Conservation (phyloP, 2,888 invertebrate species). For the Acanthacorydalis orientalis region DNA sequence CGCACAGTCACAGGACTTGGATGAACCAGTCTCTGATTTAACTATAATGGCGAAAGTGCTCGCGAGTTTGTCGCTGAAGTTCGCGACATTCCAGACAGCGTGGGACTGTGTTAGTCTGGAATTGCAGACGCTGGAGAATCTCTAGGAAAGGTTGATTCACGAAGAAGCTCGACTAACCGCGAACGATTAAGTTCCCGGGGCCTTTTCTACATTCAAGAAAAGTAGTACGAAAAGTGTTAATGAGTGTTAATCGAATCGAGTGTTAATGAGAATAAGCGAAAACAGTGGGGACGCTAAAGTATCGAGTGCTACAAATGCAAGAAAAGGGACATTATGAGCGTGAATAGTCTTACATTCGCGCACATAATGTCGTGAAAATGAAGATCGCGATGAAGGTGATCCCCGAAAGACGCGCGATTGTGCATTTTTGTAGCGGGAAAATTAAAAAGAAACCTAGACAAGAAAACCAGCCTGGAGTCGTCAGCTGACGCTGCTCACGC, state of each 20-base stretch:
- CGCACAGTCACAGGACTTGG: constrained; percentile 5
- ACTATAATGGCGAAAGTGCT: constrained; percentile 10
- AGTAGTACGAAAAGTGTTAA: not conserved
- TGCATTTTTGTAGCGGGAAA: too few relatives aligned
- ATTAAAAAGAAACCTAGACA: too few relatives aligned
- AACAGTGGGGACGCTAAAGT: not conserved
- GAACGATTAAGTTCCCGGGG: not conserved
- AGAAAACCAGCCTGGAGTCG: too few relatives aligned
- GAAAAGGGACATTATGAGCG: not conserved
- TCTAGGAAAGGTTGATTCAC: not conserved
- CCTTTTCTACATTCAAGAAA: too few relatives aligned
- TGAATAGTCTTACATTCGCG: too few relatives aligned
- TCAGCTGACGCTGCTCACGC: too few relatives aligned
- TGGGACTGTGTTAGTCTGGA: constrained; percentile 7
- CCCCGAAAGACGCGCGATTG: not conserved
- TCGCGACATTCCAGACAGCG: constrained; percentile 7
- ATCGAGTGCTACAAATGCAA: not conserved
- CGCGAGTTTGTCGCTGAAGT: constrained; percentile 7
- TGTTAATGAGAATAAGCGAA: too few relatives aligned
- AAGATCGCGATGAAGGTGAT: not conserved
- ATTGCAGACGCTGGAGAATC: constrained; percentile 7
- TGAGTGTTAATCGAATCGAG: not conserved
- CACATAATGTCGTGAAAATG: not conserved
- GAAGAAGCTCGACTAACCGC: not conserved
- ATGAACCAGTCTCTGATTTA: constrained; percentile 4